Evolutionary conservation across 2,888 invertebrate species (phyloP).

Genomic region (Chorisops tibialis): DNA sequence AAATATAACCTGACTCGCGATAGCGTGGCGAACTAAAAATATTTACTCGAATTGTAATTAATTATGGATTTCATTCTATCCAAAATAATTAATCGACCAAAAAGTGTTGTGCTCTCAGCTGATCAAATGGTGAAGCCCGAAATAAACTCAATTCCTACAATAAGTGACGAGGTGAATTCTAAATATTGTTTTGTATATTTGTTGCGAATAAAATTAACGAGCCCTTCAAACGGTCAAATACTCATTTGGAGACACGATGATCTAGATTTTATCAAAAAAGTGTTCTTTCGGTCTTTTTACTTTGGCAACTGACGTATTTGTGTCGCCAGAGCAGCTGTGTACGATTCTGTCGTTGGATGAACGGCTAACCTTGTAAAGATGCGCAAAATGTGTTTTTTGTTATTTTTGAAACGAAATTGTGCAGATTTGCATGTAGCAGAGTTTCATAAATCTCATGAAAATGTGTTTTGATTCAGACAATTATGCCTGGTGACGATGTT

Average conservation of each 20-base stretch:
- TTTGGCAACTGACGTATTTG: background rate
- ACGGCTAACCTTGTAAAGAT: constrained; percentile 6
- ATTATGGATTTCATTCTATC: constrained; percentile 48
- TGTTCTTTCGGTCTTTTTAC: background rate
- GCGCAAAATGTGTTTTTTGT: background rate
- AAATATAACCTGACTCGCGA: no score
- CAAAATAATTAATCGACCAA: constrained; percentile 47
- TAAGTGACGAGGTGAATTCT: constrained; percentile 14
- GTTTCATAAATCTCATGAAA: no score
- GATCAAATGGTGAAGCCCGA: constrained; percentile 29
- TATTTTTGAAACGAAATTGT: background rate
- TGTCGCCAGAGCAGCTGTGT: background rate
- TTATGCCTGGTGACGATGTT: no score
- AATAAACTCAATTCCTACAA: background rate
- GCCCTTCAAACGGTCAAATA: constrained; percentile 22
- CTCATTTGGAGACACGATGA: background rate
- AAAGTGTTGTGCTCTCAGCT: constrained; percentile 40
- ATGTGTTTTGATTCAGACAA: no score
- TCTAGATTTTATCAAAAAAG: constrained; percentile 11
- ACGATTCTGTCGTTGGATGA: background rate
- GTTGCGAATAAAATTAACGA: background rate
- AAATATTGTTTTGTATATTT: background rate
- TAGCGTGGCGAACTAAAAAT: background rate
- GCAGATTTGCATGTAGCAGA: no score
- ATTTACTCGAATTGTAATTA: background rate